Conservation (phyloP, 2,888 invertebrate genomes). For the Timandra comae region DNA sequence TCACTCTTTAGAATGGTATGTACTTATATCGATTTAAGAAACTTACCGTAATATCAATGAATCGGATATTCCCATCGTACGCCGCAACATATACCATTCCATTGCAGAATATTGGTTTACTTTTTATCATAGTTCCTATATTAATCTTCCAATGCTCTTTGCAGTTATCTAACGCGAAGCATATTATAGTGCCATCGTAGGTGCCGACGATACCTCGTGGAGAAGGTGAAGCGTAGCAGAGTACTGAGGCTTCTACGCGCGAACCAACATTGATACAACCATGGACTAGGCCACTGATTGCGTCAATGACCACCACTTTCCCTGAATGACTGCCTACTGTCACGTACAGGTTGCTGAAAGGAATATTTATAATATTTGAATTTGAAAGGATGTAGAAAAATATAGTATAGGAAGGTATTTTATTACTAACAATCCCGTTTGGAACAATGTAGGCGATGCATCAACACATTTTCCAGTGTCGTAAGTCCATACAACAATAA, state of each 20-base stretch:
- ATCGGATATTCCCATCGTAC: constrained; percentile 82
- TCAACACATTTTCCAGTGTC: constrained; percentile 89
- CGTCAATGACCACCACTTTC: constrained; percentile 77
- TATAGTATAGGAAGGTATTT: no score
- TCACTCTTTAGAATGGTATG: no score
- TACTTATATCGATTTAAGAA: no score
- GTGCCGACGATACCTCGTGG: constrained; percentile 82
- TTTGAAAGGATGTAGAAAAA: no score
- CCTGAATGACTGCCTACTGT: constrained; percentile 81
- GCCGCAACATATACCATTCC: constrained; percentile 80
- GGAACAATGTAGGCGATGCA: constrained; percentile 80
- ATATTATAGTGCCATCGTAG: constrained; percentile 84
- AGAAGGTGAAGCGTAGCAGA: constrained; percentile 43
- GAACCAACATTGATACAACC: constrained; percentile 76
- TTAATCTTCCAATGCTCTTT: constrained; percentile 78
- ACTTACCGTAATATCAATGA: constrained; percentile 73
- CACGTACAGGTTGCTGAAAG: constrained; percentile 54
- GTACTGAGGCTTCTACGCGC: constrained; percentile 83
- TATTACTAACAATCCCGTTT: constrained; percentile 62
- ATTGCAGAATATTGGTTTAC: constrained; percentile 54
- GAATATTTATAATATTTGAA: no score
- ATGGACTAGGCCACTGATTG: constrained; percentile 65
- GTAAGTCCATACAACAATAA: constrained; percentile 74
- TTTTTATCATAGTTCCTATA: constrained; percentile 81
- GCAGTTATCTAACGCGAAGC: constrained; percentile 74